Base-by-base conservation (phyloP, 2,888 invertebrate genomes). In the Ganaspis brasiliensis region DNA sequence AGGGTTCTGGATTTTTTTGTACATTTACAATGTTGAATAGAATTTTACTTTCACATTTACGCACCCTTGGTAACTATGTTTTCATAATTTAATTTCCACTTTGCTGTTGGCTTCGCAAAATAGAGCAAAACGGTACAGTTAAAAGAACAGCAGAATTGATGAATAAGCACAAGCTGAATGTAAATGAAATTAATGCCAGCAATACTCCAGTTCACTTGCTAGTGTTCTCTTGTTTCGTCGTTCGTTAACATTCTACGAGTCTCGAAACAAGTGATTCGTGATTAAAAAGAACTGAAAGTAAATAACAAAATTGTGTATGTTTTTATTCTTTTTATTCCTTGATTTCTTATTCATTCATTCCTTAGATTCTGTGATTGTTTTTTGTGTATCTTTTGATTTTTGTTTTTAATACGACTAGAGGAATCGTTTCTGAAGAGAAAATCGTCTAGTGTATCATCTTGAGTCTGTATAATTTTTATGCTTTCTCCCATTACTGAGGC, bases 181-280 rank as follows among this genome's bases (percentile, higher is more conserved):
- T 10, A 67, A 67, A 67, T 67, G 37, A 67, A 67, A 67, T 61
- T 67, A 45, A 67, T 40, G 40, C 21, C 14, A 24, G 63, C 63
- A 67, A 45, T n/a, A 45, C 21, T 19, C 63, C 24, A 67, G 40
- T 67, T 37, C 24, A 40, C 40, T 24, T 40, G 63, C 40, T 40
- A 14, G 37, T 21, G 61, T 61, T 12, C 37, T 61, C 37, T 61
- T 31, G 12, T 45, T 14, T 14, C 24, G 63, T 40, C 40, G 24
- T 37, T 67, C 37, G 40, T 45, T 67, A 24, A 21, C 40, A 67
- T 45, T 21, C n/a, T 21, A 12, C 8, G 63, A 24, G 8, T 40
- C 63, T 24, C 24, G n/a, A 45, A 21, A 45, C 63, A 67, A 67
- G 40, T 67, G 24, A 67, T 40, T 45, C 21, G 45, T 67, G 45